Evolutionary conservation across 2,797 vertebrate genomes (phyloP).

Genomic region (Enteromius anoplus): DNA sequence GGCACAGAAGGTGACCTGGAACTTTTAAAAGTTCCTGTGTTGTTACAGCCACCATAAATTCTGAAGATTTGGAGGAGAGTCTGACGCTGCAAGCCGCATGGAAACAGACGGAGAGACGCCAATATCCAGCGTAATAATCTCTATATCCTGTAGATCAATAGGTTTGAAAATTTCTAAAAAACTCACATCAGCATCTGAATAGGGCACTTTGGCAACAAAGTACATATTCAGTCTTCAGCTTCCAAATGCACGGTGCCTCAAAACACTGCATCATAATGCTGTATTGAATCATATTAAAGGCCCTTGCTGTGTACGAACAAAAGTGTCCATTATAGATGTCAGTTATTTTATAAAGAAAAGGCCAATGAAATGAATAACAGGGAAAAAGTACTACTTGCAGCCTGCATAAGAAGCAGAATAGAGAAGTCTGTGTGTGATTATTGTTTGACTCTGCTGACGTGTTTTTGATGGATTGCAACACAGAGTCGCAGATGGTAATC

Average conservation of each 20-base stretch:
- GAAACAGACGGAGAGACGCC: conserved; percentile 15
- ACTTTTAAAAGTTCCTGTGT: conserved; percentile 60
- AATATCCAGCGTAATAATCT: neutral
- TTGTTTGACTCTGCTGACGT: conserved; percentile 62
- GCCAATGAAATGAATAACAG: conserved; percentile 10
- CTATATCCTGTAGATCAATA: conserved; percentile 31
- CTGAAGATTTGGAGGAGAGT: neutral
- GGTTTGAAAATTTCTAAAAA: conserved; percentile 15
- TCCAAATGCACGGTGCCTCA: conserved; percentile 11
- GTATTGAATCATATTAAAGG: conserved; percentile 7
- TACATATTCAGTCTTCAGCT: conserved; percentile 9
- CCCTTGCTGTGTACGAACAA: neutral
- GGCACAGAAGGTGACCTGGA: conserved; percentile 71
- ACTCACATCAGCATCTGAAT: conserved; percentile 26
- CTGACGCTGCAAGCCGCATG: neutral
- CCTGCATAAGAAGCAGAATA: conserved; percentile 47
- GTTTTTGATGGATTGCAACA: conserved; percentile 75
- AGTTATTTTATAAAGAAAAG: conserved; percentile 2
- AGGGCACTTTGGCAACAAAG: conserved; percentile 29
- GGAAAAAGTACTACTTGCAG: neutral
- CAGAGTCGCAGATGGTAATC: conserved; percentile 76
- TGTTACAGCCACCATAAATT: conserved; percentile 38
- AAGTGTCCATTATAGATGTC: conserved; percentile 6
- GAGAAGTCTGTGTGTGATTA: conserved; percentile 63
- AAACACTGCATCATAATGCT: conserved; percentile 9